A percentile compares a stretch with the other conserved stretches of the same genome.
phyloP scores from a whole-genome alignment of 2,797 vertebrate species.

The Pangasius krempfi region DNA sequence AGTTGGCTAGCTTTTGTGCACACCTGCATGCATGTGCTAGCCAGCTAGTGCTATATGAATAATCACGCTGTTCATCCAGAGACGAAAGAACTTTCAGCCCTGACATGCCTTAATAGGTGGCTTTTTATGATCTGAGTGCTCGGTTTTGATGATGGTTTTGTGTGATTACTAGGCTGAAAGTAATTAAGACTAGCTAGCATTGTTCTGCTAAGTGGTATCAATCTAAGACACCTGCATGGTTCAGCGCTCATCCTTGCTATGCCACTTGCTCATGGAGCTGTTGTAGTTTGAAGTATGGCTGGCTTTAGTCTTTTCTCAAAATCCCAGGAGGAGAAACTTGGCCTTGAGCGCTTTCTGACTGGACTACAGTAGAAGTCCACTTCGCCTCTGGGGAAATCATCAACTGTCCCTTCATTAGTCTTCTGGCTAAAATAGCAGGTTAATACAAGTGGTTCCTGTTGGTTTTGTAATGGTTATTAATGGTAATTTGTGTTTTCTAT shows the following conservation, averaged over 20 bases:
- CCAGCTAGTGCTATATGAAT: slow-evolving; percentile 39
- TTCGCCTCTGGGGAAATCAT: slow-evolving; percentile 7
- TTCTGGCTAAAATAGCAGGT: neutral
- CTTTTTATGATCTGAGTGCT: slow-evolving; percentile 6
- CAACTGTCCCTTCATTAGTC: neutral
- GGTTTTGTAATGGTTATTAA: neutral
- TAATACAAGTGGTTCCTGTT: neutral
- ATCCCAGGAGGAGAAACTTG: slow-evolving; percentile 23
- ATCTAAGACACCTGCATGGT: slow-evolving; percentile 20
- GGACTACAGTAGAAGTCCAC: neutral
- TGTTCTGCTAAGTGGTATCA: slow-evolving; percentile 18
- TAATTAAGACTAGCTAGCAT: neutral
- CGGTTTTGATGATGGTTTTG: slow-evolving; percentile 8
- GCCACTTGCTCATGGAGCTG: neutral
- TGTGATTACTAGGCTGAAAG: slow-evolving; percentile 7
- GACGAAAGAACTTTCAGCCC: slow-evolving; percentile 23
- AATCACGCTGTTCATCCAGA: slow-evolving; percentile 4
- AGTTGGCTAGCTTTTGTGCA: slow-evolving; percentile 59
- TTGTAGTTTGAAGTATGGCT: neutral
- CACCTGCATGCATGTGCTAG: slow-evolving; percentile 27
- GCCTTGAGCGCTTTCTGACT: slow-evolving; percentile 24
- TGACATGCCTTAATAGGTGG: slow-evolving; percentile 11
- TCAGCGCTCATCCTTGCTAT: neutral
- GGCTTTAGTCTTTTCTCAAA: neutral
- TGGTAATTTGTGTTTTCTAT: neutral